Percentiles rank a stretch among this genome's conserved stretches.
phyloP scores from a whole-genome alignment of 2,888 invertebrate genomes.

The Drosophila testacea region DNA sequence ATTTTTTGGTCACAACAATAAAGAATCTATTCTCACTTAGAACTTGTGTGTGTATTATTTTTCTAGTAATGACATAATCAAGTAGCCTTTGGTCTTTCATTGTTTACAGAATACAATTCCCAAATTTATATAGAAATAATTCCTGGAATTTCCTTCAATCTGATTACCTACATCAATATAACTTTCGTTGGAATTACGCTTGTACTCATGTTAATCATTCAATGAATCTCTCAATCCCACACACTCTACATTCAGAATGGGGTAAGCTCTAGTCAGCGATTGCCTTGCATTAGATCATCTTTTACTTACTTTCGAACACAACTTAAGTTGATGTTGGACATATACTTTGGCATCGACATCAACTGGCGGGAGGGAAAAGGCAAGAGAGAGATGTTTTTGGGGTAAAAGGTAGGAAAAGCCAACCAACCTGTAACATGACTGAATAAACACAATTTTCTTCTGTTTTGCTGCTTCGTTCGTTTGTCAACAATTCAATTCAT shows the following conservation, averaged over 20 bases:
- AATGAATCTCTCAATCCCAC: conserved; percentile 2
- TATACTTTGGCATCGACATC: conserved; percentile 21
- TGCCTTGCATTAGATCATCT: conserved; percentile 42
- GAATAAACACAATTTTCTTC: conserved; percentile 78
- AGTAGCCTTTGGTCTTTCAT: not conserved
- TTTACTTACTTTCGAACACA: conserved; percentile 41
- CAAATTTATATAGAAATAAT: not conserved
- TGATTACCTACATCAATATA: conserved; percentile 3
- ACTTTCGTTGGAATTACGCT: not conserved
- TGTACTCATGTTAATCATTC: conserved; percentile 3
- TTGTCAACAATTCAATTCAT: conserved; percentile 81
- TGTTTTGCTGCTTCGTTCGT: conserved; percentile 72
- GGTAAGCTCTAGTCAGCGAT: conserved; percentile 18
- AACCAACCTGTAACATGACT: conserved; percentile 71
- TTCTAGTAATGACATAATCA: too few relatives aligned
- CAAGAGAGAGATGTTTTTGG: not conserved
- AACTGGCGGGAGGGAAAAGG: not conserved
- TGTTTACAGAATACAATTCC: not conserved
- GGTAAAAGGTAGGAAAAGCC: conserved; percentile 10
- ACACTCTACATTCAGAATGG: not conserved
- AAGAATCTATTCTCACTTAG: too few relatives aligned
- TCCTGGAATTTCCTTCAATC: not conserved
- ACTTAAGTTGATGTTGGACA: conserved; percentile 41
- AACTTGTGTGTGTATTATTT: too few relatives aligned
- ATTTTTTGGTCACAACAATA: too few relatives aligned